Base-by-base conservation (phyloP, 2,797 vertebrate genomes). In the Manis javanica region DNA sequence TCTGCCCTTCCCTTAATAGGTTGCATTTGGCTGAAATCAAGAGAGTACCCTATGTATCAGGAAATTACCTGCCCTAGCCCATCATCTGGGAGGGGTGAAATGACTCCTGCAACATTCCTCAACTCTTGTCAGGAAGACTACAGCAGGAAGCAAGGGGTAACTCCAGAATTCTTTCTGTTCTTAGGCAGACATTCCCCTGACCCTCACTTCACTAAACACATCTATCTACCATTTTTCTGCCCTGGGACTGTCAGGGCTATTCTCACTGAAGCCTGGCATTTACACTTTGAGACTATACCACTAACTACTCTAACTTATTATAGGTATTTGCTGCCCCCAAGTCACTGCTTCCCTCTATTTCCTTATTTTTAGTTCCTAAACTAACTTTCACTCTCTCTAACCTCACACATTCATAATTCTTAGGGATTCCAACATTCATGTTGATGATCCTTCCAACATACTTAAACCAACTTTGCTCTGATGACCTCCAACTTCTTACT, bases 311-410 rank as follows among this genome's bases (percentile, higher is more conserved):
- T 57, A 90, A 83, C 4, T 64, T 57, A 81, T 46, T 24, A 11
- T 1, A 49, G 68, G 24, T 24, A 68, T 92, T 74, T 87, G 37
- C 23, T 71, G 21, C 5, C n/a, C 57, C 23, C 61, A 83, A 46
- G 29, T 93, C 82, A 83, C n/a, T 66, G 71, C 14, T 83, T 63
- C 37, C 34, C 51, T 88, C 77, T 91, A 63, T 77, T 53, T 72
- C 24, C 75, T 94, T 86, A 91, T 55, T 93, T 75, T 78, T 87
- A 93, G 42, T 55, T 93, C 51, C 63, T 95, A 66, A 91, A 88
- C 18, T 78, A 19, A 96, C 26, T 39, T 18, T 46, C 19, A 88
- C 29, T 42, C 81, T 91, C 46, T 95, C 66, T 81, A 19, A 91
- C 42, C 86, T 37, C 59, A 78, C 2, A 46, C 26, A 34, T 51